Evolutionary conservation across 2,113 vertebrate genomes (phyloP).

Genomic region (Onychostoma macrolepis): DNA sequence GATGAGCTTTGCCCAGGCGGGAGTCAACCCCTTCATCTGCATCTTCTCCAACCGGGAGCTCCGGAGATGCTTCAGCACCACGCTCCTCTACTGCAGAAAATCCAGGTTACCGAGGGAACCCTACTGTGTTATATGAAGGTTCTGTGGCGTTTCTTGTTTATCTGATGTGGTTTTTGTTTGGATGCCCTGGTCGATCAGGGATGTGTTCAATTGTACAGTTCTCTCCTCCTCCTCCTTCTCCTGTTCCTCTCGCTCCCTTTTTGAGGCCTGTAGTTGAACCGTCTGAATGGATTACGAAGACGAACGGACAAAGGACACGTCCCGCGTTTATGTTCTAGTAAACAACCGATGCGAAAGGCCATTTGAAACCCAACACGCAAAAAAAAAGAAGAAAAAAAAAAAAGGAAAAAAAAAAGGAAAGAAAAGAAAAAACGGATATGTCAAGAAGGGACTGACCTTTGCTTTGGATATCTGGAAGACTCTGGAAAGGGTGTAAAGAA

Average conservation of each 20-base stretch:
- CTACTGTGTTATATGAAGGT: conserved; percentile 99
- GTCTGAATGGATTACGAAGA: conserved; percentile 68
- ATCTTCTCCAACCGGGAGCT: conserved; percentile 99
- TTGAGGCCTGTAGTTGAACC: conserved; percentile 68
- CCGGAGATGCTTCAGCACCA: conserved; percentile 99
- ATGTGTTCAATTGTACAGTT: conserved; percentile 72
- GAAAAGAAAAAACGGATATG: conserved; percentile 54
- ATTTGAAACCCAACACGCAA: conserved; percentile 73
- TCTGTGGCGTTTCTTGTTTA: conserved; percentile 56
- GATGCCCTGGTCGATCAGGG: conserved; percentile 71
- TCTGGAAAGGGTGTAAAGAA: conserved; percentile 64
- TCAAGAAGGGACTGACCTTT: conserved; percentile 62
- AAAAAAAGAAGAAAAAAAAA: conserved; percentile 55
- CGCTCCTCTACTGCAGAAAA: conserved; percentile 99
- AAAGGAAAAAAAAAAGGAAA: background rate
- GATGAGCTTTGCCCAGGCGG: conserved; percentile 99
- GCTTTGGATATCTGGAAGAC: conserved; percentile 71
- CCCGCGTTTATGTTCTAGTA: conserved; percentile 81
- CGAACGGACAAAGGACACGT: conserved; percentile 67
- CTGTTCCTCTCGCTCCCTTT: conserved; percentile 48
- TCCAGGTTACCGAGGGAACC: conserved; percentile 99
- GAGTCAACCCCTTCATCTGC: conserved; percentile 99
- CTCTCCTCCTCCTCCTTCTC: conserved; percentile 63
- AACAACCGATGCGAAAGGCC: conserved; percentile 74
- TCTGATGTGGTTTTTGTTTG: conserved; percentile 54